Percentiles rank a stretch among this genome's conserved stretches.
phyloP scores from a whole-genome alignment of 23 tunicate genomes.

The Corella eumyota region DNA sequence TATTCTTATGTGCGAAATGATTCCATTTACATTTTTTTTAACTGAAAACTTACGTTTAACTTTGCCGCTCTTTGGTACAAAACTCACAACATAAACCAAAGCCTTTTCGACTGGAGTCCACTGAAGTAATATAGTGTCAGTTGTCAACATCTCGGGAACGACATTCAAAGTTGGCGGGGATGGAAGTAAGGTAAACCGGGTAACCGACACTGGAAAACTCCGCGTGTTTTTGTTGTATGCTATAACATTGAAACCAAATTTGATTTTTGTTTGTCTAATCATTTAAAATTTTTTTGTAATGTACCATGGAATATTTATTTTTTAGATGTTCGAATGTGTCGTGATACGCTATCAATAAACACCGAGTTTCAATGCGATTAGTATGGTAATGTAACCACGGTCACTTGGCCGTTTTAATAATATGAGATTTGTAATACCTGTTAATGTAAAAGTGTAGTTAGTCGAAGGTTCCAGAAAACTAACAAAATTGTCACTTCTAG shows the following conservation, averaged over 20 bases:
- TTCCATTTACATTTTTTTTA: no score
- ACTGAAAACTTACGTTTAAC: conserved; percentile 42
- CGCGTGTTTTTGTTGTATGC: conserved; percentile 66
- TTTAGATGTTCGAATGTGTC: no score
- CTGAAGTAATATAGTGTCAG: conserved; percentile 35
- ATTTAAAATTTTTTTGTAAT: no score
- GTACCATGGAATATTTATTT: no score
- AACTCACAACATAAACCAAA: conserved; percentile 38
- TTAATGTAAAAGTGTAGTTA: conserved; percentile 63
- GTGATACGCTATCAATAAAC: no score
- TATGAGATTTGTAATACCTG: conserved; percentile 24
- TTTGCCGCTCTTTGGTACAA: conserved; percentile 15
- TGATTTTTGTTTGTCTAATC: no score
- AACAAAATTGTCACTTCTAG: not conserved
- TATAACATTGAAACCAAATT: conserved; percentile 2
- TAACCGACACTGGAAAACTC: conserved; percentile 45
- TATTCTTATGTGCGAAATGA: no score
- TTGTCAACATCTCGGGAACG: conserved; percentile 36
- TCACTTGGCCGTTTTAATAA: no score
- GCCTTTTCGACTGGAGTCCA: conserved; percentile 69
- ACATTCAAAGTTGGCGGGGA: conserved; percentile 41
- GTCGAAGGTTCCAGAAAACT: conserved; percentile 37
- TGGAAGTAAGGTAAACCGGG: conserved; percentile 51
- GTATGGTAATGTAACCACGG: no score
- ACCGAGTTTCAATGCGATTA: no score